Conservation (phyloP, 2,888 invertebrate genomes). For the Hipparchia sbordonii region DNA sequence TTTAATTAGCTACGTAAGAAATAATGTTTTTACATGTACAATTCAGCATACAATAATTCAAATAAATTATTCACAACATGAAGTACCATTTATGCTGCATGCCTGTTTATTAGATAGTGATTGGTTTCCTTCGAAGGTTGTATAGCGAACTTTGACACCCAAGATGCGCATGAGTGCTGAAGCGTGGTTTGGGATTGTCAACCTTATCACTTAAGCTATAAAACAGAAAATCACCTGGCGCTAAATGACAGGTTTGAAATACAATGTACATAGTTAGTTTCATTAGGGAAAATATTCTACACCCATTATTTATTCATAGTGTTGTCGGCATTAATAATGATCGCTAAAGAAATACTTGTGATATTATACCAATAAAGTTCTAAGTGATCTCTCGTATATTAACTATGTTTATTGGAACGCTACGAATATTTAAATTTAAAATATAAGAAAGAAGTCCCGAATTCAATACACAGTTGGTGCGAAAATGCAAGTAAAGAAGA, state of each 20-base stretch:
- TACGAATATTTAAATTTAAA: too few relatives aligned
- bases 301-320: slow-evolving; percentile 30
- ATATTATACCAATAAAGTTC: slow-evolving; percentile 7
- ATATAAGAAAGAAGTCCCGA: too few relatives aligned
- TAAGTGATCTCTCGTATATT: neutral
- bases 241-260: slow-evolving; percentile 30
- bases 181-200: slow-evolving; percentile 5
- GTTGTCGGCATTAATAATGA: slow-evolving; percentile 26
- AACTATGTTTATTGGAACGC: too few relatives aligned
- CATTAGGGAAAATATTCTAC: slow-evolving; percentile 38
- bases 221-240: slow-evolving; percentile 11
- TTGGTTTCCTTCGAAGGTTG: slow-evolving; percentile 72
- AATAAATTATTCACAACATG: slow-evolving; percentile 52
- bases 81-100: slow-evolving; percentile 58
- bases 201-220: slow-evolving; percentile 13
- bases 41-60: slow-evolving; percentile 21
- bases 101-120: slow-evolving; percentile 73
- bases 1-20: neutral
- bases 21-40: neutral
- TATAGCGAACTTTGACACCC: slow-evolving; percentile 69
- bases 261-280: slow-evolving; percentile 36
- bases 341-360: slow-evolving; percentile 11
- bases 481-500: too few relatives aligned
- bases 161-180: slow-evolving; percentile 30
- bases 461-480: too few relatives aligned